Conservation (phyloP, 2,888 invertebrate genomes). For the Parochlus steinenii region DNA sequence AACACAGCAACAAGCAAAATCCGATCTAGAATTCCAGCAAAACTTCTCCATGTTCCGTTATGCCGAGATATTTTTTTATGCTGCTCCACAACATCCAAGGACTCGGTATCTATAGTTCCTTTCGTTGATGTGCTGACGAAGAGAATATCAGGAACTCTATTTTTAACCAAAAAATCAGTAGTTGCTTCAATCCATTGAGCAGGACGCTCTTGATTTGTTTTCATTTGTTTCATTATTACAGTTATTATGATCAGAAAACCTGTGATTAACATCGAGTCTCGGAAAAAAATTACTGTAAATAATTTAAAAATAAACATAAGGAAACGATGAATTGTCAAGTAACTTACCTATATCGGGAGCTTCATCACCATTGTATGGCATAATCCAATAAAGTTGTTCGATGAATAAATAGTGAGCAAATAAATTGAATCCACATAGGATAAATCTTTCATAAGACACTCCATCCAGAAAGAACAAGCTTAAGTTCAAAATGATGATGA, state of each 20-base stretch:
- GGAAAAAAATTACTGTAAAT: not conserved
- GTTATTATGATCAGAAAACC: not conserved
- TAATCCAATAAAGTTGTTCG: slow-evolving; percentile 38
- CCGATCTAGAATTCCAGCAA: slow-evolving; percentile 2
- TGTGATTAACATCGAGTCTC: slow-evolving; percentile 1
- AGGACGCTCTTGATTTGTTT: not conserved
- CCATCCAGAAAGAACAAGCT: slow-evolving; percentile 39
- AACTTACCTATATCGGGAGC: slow-evolving; percentile 39
- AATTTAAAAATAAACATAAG: not conserved
- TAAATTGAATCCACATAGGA: slow-evolving; percentile 40
- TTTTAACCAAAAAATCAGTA: not conserved
- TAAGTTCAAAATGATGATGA: slow-evolving; percentile 39
- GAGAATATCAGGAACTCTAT: not conserved
- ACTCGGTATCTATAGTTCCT: not conserved
- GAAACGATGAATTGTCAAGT: not conserved
- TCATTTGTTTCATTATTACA: not conserved
- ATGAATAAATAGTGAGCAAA: slow-evolving; percentile 41
- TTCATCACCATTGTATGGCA: slow-evolving; percentile 41
- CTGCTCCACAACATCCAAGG: slow-evolving; percentile 3
- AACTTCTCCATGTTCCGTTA: not conserved
- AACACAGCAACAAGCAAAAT: not conserved
- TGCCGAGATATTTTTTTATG: not conserved
- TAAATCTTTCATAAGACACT: slow-evolving; percentile 36
- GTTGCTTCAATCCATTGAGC: not conserved
- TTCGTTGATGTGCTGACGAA: not conserved